These are phyloP conservation scores for Epinotia bilunana DNA, from an alignment of 2,888 invertebrate species.

Conservation along the genomic window DNA sequence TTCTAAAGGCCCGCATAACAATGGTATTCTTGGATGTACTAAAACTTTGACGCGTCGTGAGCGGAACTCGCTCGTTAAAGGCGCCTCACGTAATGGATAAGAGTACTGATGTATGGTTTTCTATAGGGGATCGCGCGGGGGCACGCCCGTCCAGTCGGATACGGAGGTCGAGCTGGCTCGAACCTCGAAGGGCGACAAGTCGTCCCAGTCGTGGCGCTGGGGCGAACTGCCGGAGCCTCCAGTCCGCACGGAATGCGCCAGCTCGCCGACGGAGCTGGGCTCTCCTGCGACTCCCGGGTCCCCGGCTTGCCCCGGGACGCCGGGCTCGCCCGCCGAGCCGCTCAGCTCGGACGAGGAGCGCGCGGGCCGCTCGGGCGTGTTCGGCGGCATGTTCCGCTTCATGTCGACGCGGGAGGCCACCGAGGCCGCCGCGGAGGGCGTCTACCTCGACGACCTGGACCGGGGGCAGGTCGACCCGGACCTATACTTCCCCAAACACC, in stretches of 20 bases:
- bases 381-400: conserved; percentile 96
- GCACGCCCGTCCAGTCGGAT: conserved; percentile 96
- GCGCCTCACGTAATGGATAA: not conserved
- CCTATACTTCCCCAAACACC: conserved; percentile 93
- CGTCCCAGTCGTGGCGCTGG: conserved; percentile 93
- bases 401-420: conserved; percentile 84
- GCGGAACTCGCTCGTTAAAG: conserved; percentile 13
- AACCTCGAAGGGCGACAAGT: conserved; percentile 74
- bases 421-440: conserved; percentile 87
- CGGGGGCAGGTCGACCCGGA: conserved; percentile 96
- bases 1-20: conserved; percentile 40
- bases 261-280: conserved; percentile 54
- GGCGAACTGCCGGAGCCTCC: conserved; percentile 91
- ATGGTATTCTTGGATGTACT: conserved; percentile 13
- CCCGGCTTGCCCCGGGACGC: conserved; percentile 57
- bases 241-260: conserved; percentile 58
- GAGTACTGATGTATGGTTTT: not conserved
- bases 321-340: conserved; percentile 73
- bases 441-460: conserved; percentile 96
- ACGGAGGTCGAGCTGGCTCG: conserved; percentile 94
- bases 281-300: conserved; percentile 59
- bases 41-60: conserved; percentile 3
- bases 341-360: conserved; percentile 82
- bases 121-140: conserved; percentile 86
- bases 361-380: conserved; percentile 86